Evolutionary conservation across 2,797 vertebrate genomes (phyloP).

Genomic region (Pipistrellus kuhlii): DNA sequence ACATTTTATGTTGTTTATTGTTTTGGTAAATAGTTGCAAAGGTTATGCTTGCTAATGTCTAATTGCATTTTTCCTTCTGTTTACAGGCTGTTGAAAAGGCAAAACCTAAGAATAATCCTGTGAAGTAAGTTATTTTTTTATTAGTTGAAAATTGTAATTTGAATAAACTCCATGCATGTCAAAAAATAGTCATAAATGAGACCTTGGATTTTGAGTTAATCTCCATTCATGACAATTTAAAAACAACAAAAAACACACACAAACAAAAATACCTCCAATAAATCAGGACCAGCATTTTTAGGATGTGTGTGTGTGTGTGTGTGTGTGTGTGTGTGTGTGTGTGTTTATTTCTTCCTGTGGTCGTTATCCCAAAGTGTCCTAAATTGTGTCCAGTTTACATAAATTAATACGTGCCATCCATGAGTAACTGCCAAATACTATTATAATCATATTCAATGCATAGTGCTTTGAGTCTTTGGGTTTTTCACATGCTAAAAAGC

Average conservation of each 20-base stretch:
- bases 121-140: constrained; percentile 90
- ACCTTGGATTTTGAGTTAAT: constrained; percentile 73
- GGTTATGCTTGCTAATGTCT: constrained; percentile 74
- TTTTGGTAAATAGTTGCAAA: constrained; percentile 69
- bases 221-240: constrained; percentile 61
- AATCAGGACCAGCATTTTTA: constrained; percentile 63
- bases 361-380: constrained; percentile 73
- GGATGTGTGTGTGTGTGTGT: too few species aligned
- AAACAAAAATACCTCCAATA: constrained; percentile 13
- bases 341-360: not conserved
- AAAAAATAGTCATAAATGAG: constrained; percentile 66
- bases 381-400: constrained; percentile 83
- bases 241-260: not conserved
- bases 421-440: constrained; percentile 85
- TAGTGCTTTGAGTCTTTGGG: constrained; percentile 82
- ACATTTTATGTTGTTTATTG: not conserved
- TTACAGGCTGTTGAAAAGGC: constrained; percentile 91
- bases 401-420: constrained; percentile 83
- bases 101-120: constrained; percentile 91
- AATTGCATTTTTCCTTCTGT: constrained; percentile 85
- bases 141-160: constrained; percentile 74
- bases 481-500: constrained; percentile 85
- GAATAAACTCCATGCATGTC: constrained; percentile 43
- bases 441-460: constrained; percentile 82
- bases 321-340: too few species aligned